phyloP scores from a whole-genome alignment of 1,140 invertebrate genomes.

The Papilio glaucus region DNA sequence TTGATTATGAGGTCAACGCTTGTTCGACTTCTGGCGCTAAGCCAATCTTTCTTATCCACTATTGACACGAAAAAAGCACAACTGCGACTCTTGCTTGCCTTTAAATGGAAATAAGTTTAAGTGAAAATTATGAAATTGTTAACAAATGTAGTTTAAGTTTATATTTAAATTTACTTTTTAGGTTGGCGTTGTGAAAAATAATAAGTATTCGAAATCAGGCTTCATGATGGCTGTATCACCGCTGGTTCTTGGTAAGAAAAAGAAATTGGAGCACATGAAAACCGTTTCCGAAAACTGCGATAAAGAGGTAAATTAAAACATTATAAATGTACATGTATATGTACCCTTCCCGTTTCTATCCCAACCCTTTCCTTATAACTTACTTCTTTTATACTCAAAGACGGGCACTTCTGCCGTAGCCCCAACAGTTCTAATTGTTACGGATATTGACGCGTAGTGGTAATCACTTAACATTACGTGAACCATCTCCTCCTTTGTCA shows the following conservation, averaged over 20 bases:
- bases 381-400: too few relatives aligned
- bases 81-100: not conserved
- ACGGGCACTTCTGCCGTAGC: too few relatives aligned
- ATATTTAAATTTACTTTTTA: slow-evolving; percentile 43
- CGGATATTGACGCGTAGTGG: too few relatives aligned
- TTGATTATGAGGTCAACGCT: not conserved
- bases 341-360: not conserved
- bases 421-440: too few relatives aligned
- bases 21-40: not conserved
- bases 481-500: too few relatives aligned
- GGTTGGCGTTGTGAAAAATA: slow-evolving; percentile 67
- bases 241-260: slow-evolving; percentile 64
- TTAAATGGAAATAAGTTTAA: not conserved
- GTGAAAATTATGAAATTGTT: not conserved
- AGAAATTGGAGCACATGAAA: slow-evolving; percentile 76
- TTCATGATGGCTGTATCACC: slow-evolving; percentile 69
- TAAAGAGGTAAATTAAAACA: slow-evolving; percentile 59
- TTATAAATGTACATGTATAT: not conserved
- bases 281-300: slow-evolving; percentile 72
- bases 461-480: too few relatives aligned
- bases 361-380: not conserved
- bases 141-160: not conserved
- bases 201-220: slow-evolving; percentile 66
- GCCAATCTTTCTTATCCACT: slow-evolving; percentile 13
- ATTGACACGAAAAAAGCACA: slow-evolving; percentile 1